phyloP scores from a whole-genome alignment of 2,797 vertebrate species.

The Acestrorhynchus altus region DNA sequence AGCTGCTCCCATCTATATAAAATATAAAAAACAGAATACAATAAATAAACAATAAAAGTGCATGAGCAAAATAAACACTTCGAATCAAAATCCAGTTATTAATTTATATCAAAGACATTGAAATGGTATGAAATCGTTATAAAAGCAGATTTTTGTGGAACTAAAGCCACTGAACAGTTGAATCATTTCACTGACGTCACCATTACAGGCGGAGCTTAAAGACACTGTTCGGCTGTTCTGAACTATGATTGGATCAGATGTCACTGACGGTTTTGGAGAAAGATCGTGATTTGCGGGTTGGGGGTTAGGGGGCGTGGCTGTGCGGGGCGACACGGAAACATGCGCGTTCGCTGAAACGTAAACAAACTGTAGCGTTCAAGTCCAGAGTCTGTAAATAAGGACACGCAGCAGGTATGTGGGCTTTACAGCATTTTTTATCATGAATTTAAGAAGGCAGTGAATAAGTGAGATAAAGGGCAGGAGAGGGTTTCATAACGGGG shows the following conservation, averaged over 20 bases:
- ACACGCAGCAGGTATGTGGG: not conserved
- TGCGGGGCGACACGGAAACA: constrained; percentile 33
- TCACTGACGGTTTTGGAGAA: not conserved
- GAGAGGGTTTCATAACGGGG: not conserved
- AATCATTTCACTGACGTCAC: not conserved
- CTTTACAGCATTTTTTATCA: not conserved
- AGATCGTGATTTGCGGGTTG: constrained; percentile 59
- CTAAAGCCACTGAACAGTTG: not conserved
- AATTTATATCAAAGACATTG: too few relatives aligned
- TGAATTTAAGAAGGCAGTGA: not conserved
- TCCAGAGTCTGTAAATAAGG: not conserved
- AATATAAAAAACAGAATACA: too few relatives aligned
- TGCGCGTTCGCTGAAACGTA: not conserved
- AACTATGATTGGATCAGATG: constrained; percentile 40
- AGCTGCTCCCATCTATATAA: too few relatives aligned
- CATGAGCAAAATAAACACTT: too few relatives aligned
- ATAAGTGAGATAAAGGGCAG: not conserved
- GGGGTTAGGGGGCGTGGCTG: constrained; percentile 48
- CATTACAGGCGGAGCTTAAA: not conserved
- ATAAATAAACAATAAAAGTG: too few relatives aligned
- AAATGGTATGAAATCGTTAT: too few relatives aligned
- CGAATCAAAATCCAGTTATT: too few relatives aligned
- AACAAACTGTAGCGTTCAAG: not conserved
- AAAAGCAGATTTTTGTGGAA: too few relatives aligned
- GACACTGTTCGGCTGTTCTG: not conserved